Conservation (phyloP, 1,140 invertebrate genomes). For the Heliothis subflexa region DNA sequence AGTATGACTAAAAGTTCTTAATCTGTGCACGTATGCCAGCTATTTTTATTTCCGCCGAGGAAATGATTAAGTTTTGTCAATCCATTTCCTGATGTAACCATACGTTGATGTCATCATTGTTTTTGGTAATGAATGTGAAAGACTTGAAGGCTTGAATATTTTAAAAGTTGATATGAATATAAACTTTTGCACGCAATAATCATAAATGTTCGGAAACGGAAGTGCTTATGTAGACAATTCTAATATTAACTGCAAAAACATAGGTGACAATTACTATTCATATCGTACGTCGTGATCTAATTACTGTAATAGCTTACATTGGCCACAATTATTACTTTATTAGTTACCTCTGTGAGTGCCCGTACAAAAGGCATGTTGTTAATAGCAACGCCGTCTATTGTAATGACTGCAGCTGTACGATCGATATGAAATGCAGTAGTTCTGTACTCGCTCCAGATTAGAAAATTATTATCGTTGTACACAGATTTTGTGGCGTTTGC, state of each 20-base stretch:
- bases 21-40: slow-evolving; percentile 39
- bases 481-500: not conserved
- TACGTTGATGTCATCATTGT: slow-evolving; percentile 15
- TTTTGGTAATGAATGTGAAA: slow-evolving; percentile 25
- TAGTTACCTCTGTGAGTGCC: not conserved
- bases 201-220: not conserved
- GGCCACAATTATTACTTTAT: slow-evolving; percentile 8
- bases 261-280: not conserved
- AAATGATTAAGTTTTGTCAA: slow-evolving; percentile 25
- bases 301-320: slow-evolving; percentile 24
- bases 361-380: slow-evolving; percentile 29
- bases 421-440: slow-evolving; percentile 43
- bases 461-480: slow-evolving; percentile 34
- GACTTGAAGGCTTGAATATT: slow-evolving; percentile 19
- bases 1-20: slow-evolving; percentile 41
- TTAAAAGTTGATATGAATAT: not conserved
- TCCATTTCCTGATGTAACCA: slow-evolving; percentile 12
- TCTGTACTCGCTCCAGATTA: slow-evolving; percentile 29
- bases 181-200: not conserved
- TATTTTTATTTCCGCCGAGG: slow-evolving; percentile 46
- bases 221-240: not conserved
- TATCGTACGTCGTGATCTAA: slow-evolving; percentile 4
- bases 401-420: slow-evolving; percentile 46
- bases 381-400: slow-evolving; percentile 29
- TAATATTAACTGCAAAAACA: not conserved